phyloP scores from a whole-genome alignment of 2,797 vertebrate genomes.

The Macroramphosus scolopax region DNA sequence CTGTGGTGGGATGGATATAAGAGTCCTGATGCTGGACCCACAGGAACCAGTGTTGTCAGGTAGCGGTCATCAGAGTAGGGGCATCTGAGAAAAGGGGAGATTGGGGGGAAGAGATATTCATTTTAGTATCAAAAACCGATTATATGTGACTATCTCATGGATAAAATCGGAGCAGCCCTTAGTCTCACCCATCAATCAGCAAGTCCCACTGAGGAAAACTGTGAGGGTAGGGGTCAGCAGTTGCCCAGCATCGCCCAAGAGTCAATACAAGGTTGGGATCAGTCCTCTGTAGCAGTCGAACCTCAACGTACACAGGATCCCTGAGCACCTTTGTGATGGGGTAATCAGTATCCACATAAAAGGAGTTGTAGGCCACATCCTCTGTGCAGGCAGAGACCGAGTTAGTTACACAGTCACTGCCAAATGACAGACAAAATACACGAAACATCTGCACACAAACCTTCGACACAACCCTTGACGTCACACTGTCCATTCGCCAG shows the following conservation, averaged over 20 bases:
- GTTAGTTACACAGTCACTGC: slow-evolving; percentile 1
- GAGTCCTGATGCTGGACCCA: slow-evolving; percentile 42
- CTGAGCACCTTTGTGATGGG: slow-evolving; percentile 64
- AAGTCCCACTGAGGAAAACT: slow-evolving; percentile 67
- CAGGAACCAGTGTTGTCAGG: slow-evolving; percentile 42
- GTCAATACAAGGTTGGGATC: slow-evolving; percentile 65
- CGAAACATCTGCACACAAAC: slow-evolving; percentile 19
- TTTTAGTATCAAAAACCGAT: background rate
- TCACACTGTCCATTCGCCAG: slow-evolving; percentile 65
- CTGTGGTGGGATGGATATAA: slow-evolving; percentile 58
- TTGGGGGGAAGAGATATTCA: slow-evolving; percentile 1
- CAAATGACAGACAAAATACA: background rate
- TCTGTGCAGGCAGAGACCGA: slow-evolving; percentile 38
- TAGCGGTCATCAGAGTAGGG: slow-evolving; percentile 67
- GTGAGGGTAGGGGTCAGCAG: slow-evolving; percentile 33
- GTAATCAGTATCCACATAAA: slow-evolving; percentile 55
- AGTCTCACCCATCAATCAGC: slow-evolving; percentile 62
- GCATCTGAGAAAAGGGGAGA: slow-evolving; percentile 51
- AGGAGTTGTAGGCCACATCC: slow-evolving; percentile 52
- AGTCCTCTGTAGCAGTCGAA: slow-evolving; percentile 58
- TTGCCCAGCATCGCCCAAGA: slow-evolving; percentile 71
- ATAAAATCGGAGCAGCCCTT: slow-evolving; percentile 1
- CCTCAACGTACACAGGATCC: slow-evolving; percentile 65
- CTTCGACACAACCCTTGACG: slow-evolving; percentile 61
- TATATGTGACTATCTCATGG: background rate